Percentiles rank a stretch among this genome's conserved stretches.
phyloP scores from a whole-genome alignment of 2,888 invertebrate species.

The Tuta absoluta region DNA sequence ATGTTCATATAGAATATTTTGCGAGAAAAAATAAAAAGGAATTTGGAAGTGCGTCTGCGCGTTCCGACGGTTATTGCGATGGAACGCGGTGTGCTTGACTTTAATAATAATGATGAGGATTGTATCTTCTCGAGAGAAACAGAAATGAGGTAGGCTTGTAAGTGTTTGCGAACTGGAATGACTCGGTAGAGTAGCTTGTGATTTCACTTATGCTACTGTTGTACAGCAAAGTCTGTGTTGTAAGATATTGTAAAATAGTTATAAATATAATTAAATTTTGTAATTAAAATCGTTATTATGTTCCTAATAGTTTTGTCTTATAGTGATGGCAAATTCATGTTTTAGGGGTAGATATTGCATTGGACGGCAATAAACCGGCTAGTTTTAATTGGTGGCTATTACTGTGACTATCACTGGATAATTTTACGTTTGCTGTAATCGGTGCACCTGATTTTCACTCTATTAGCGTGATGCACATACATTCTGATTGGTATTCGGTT shows the following conservation, averaged over 20 bases:
- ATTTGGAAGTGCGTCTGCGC: slow-evolving; percentile 41
- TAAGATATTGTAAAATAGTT: slow-evolving; percentile 33
- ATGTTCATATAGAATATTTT: slow-evolving; percentile 49
- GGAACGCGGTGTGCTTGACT: slow-evolving; percentile 40
- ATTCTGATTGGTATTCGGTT: neutral
- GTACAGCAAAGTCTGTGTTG: slow-evolving; percentile 23
- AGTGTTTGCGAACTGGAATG: slow-evolving; percentile 22
- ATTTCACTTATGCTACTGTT: neutral
- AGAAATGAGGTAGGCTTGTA: slow-evolving; percentile 20
- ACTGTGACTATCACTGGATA: slow-evolving; percentile 9
- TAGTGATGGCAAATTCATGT: slow-evolving; percentile 60
- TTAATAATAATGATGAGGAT: slow-evolving; percentile 42
- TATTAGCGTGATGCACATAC: slow-evolving; percentile 21
- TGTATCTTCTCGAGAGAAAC: slow-evolving; percentile 46
- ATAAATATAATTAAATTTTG: slow-evolving; percentile 58
- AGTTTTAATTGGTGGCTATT: slow-evolving; percentile 38
- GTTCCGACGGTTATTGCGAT: slow-evolving; percentile 35
- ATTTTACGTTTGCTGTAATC: slow-evolving; percentile 34
- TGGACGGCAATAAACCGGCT: slow-evolving; percentile 41
- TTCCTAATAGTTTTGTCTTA: slow-evolving; percentile 75
- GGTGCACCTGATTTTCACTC: slow-evolving; percentile 40
- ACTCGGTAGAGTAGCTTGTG: neutral
- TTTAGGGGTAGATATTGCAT: slow-evolving; percentile 47
- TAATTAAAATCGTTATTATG: slow-evolving; percentile 74
- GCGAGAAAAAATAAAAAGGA: slow-evolving; percentile 38